Conservation (phyloP, 2,113 vertebrate species). For the Cromileptes altivelis region DNA sequence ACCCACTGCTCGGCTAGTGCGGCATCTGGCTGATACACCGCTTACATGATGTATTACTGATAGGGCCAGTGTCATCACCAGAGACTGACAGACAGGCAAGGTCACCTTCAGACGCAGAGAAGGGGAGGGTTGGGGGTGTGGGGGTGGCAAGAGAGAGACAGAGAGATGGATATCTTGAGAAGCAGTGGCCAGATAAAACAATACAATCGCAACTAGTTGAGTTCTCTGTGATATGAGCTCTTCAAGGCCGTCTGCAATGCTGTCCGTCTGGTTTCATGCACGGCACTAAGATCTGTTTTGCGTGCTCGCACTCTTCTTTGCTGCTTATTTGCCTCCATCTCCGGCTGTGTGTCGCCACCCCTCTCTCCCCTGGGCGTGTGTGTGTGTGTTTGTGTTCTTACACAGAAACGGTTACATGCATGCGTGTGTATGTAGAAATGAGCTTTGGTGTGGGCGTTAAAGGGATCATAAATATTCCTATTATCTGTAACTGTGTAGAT, state of each 20-base stretch:
- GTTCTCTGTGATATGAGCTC: constrained; percentile 27
- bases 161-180: constrained; percentile 70
- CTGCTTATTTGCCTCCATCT: constrained; percentile 38
- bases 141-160: constrained; percentile 2
- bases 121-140: not conserved
- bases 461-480: constrained; percentile 63
- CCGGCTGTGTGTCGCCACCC: constrained; percentile 22
- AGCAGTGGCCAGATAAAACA: constrained; percentile 65
- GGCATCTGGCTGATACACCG: constrained; percentile 72
- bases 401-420: constrained; percentile 15
- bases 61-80: constrained; percentile 71
- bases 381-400: constrained; percentile 27
- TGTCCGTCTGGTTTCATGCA: constrained; percentile 44
- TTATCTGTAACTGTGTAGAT: constrained; percentile 40
- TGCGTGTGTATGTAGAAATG: constrained; percentile 21
- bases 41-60: constrained; percentile 79
- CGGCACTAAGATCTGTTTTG: constrained; percentile 53
- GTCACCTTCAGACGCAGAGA: constrained; percentile 78
- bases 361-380: constrained; percentile 17
- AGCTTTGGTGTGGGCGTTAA: constrained; percentile 7
- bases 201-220: constrained; percentile 56
- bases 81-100: constrained; percentile 75
- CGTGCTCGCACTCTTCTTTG: constrained; percentile 31
- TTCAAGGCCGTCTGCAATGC: constrained; percentile 13
- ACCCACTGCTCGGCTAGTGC: constrained; percentile 68